phyloP scores from a whole-genome alignment of 2,113 vertebrate species.

The Charina bottae region DNA sequence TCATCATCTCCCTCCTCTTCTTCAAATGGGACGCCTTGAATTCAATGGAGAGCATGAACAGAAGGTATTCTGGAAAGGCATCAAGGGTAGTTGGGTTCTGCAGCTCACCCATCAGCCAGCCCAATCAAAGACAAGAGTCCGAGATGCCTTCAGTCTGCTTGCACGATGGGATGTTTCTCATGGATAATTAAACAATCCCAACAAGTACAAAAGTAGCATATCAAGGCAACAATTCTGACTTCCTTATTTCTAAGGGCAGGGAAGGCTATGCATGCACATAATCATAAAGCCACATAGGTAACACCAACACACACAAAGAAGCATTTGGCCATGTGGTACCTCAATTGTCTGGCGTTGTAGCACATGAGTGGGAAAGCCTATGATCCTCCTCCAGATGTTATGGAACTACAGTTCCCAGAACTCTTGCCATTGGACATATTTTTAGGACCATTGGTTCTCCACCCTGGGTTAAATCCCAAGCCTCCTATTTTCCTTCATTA shows the following conservation, averaged over 20 bases:
- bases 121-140: too few species aligned
- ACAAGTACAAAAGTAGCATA: not conserved
- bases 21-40: too few species aligned
- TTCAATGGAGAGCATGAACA: too few species aligned
- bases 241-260: not conserved
- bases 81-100: too few species aligned
- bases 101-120: too few species aligned
- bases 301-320: not conserved
- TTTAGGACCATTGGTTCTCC: not conserved
- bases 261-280: not conserved
- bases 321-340: not conserved
- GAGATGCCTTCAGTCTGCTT: too few species aligned
- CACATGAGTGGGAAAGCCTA: slow-evolving; percentile 3
- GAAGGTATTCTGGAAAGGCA: too few species aligned
- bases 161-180: too few species aligned
- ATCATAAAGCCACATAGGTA: not conserved
- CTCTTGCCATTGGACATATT: not conserved
- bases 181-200: not conserved
- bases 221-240: too few species aligned
- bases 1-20: too few species aligned
- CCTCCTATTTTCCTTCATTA: not conserved
- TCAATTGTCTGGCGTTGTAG: not conserved
- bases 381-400: not conserved
- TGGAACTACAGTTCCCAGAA: not conserved
- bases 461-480: not conserved